Conservation (phyloP, 2,888 invertebrate species). For the Zeuzera pyrina region DNA sequence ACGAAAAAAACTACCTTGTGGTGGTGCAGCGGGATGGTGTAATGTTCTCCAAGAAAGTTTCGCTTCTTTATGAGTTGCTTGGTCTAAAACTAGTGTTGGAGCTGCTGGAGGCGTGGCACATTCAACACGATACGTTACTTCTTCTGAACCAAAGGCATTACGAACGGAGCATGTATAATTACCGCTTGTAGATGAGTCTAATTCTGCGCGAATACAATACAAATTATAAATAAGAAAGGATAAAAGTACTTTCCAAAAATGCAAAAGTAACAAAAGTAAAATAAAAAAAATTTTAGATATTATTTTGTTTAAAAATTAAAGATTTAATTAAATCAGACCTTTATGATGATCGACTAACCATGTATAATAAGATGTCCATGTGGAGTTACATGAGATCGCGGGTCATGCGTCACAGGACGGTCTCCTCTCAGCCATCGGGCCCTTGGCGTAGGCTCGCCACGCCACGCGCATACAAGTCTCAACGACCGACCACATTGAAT, state of each 20-base stretch:
- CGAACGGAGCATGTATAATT: slow-evolving; percentile 89
- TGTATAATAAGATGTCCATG: slow-evolving; percentile 82
- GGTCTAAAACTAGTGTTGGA: slow-evolving; percentile 78
- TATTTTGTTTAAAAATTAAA: neutral
- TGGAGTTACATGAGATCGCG: slow-evolving; percentile 78
- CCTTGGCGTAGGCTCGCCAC: slow-evolving; percentile 84
- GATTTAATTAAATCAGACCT: too few relatives aligned
- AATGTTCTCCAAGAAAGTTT: slow-evolving; percentile 59
- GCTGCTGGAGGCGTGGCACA: slow-evolving; percentile 83
- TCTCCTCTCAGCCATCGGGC: slow-evolving; percentile 83
- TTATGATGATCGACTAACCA: slow-evolving; percentile 67
- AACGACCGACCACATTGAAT: slow-evolving; percentile 80
- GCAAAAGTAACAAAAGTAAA: neutral
- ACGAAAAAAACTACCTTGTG: slow-evolving; percentile 39
- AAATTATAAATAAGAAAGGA: too few relatives aligned
- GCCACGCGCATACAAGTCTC: slow-evolving; percentile 80
- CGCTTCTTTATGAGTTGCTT: slow-evolving; percentile 78
- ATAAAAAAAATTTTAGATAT: neutral
- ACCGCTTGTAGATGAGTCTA: slow-evolving; percentile 80
- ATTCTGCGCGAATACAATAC: slow-evolving; percentile 53
- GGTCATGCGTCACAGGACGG: slow-evolving; percentile 80
- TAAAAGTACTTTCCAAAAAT: neutral
- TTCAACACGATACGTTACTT: slow-evolving; percentile 84
- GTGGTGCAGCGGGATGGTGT: slow-evolving; percentile 73
- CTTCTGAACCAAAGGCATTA: slow-evolving; percentile 88